phyloP scores from a whole-genome alignment of 2,797 vertebrate species.

The Melanotaenia nigrans region DNA sequence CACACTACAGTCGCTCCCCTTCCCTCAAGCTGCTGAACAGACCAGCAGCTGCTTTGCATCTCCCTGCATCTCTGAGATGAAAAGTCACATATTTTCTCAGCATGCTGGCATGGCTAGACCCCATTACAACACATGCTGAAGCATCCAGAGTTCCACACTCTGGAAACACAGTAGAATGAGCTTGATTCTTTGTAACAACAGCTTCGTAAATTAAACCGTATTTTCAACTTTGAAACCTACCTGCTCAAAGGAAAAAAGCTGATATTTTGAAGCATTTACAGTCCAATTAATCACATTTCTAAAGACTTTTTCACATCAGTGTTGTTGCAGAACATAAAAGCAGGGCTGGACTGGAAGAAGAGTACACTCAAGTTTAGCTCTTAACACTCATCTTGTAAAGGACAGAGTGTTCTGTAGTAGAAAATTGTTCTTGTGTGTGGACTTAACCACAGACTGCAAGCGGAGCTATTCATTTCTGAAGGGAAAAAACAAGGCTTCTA shows the following conservation, averaged over 20 bases:
- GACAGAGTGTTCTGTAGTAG: slow-evolving; percentile 73
- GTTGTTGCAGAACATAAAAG: not conserved
- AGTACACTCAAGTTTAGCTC: slow-evolving; percentile 16
- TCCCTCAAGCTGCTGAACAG: slow-evolving; percentile 59
- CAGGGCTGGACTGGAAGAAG: not conserved
- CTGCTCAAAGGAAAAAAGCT: not conserved
- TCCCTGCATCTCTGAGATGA: slow-evolving; percentile 71
- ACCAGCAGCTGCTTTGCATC: slow-evolving; percentile 78
- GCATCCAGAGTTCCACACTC: slow-evolving; percentile 48
- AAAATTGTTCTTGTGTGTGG: slow-evolving; percentile 75
- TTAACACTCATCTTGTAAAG: slow-evolving; percentile 28
- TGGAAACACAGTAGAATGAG: slow-evolving; percentile 33
- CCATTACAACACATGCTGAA: slow-evolving; percentile 67
- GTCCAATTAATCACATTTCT: not conserved
- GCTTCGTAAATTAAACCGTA: slow-evolving; percentile 15
- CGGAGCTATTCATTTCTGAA: slow-evolving; percentile 69
- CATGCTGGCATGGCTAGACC: slow-evolving; percentile 69
- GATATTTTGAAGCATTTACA: not conserved
- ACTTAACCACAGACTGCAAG: slow-evolving; percentile 69
- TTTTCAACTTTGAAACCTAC: slow-evolving; percentile 1
- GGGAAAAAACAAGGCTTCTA: slow-evolving; percentile 68
- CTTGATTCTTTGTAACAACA: slow-evolving; percentile 32
- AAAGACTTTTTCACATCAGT: not conserved
- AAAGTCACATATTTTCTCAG: slow-evolving; percentile 78
- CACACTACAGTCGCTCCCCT: slow-evolving; percentile 26